These are phyloP conservation scores for Pterostichus madidus DNA, from an alignment of 2,888 invertebrate genomes.

Conservation along the genomic window DNA sequence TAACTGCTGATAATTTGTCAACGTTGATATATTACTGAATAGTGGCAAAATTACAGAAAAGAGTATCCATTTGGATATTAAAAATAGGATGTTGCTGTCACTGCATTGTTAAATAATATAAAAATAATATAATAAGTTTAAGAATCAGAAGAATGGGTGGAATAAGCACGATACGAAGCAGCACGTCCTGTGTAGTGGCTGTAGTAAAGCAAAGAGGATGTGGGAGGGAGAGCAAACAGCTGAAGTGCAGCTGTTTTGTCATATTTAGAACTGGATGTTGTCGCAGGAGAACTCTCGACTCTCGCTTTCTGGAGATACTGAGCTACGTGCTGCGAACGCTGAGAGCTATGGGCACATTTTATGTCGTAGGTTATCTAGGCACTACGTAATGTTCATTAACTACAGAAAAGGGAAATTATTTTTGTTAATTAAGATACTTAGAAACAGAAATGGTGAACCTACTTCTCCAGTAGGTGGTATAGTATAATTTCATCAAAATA, in stretches of 20 bases:
- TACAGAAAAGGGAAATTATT: constrained; percentile 10
- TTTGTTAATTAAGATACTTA: constrained; percentile 7
- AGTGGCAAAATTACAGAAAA: too few species aligned
- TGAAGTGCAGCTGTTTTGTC: constrained; percentile 66
- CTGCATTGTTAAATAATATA: too few species aligned
- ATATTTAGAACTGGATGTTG: constrained; percentile 38
- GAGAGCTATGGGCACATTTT: constrained; percentile 3
- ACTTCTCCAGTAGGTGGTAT: too few species aligned
- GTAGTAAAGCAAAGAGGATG: constrained; percentile 17
- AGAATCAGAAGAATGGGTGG: background rate
- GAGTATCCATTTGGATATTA: too few species aligned
- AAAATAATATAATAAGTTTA: too few species aligned
- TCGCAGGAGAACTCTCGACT: background rate
- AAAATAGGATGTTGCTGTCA: too few species aligned
- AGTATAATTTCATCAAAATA: too few species aligned
- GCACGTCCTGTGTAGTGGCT: background rate
- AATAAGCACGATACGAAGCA: constrained; percentile 1
- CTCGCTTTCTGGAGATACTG: constrained; percentile 16
- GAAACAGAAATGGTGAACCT: too few species aligned
- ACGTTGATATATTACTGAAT: too few species aligned
- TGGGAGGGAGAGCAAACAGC: constrained; percentile 52
- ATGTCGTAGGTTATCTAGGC: constrained; percentile 17
- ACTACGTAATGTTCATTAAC: background rate
- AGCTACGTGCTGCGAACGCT: background rate
- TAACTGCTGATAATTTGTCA: too few species aligned